phyloP scores from a whole-genome alignment of 2,113 vertebrate species.

The Emydocephalus ijimae region DNA sequence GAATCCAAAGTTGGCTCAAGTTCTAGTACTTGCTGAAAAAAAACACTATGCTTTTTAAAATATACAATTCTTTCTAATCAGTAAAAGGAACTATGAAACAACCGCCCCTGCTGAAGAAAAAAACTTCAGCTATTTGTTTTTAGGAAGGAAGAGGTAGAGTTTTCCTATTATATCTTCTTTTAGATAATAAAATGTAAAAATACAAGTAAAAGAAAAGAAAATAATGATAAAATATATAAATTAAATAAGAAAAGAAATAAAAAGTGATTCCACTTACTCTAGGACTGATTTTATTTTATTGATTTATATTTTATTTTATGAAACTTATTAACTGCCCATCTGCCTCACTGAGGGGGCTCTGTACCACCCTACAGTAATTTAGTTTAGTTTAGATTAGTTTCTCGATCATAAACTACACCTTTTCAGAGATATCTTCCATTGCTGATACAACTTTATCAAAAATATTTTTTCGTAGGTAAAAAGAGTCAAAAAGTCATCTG shows the following conservation, averaged over 20 bases:
- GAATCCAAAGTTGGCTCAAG: not conserved
- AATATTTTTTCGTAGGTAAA: not conserved
- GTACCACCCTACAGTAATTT: not conserved
- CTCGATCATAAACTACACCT: not conserved
- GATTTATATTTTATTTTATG: not conserved
- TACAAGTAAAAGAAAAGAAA: not conserved
- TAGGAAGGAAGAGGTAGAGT: not conserved
- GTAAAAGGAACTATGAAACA: not conserved
- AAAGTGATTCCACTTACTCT: not conserved
- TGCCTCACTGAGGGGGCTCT: not conserved
- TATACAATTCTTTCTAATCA: not conserved
- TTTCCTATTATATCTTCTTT: not conserved
- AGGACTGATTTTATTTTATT: not conserved
- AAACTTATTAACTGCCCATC: no score
- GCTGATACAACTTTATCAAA: not conserved
- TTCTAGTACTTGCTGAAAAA: not conserved
- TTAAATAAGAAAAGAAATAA: not conserved
- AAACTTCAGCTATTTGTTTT: not conserved
- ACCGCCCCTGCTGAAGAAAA: not conserved
- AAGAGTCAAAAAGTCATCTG: slow-evolving; percentile 8
- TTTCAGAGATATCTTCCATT: not conserved
- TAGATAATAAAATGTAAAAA: not conserved
- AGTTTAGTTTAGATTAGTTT: not conserved
- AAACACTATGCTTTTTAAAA: not conserved
- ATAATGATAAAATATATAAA: not conserved